A percentile compares a stretch with the other conserved stretches of the same genome.
Conservation (phyloP, 2,888 invertebrate genomes). For the Iselma pallidipennis region DNA sequence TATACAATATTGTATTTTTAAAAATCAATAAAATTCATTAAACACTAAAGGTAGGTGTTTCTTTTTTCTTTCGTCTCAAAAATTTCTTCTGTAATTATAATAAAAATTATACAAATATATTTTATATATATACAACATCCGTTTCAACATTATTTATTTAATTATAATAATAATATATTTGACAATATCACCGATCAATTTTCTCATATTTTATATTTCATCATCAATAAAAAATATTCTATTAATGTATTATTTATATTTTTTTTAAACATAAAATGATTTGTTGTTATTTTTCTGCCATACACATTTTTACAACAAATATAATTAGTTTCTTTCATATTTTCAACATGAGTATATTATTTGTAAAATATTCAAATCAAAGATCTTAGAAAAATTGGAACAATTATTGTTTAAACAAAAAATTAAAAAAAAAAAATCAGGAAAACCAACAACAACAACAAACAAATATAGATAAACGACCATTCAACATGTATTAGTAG, state of each 20-base stretch:
- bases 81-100: slow-evolving; percentile 33
- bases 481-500: slow-evolving; percentile 33
- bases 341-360: slow-evolving; percentile 16
- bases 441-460: slow-evolving; percentile 25
- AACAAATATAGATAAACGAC: slow-evolving; percentile 30
- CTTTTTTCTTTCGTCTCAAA: not conserved
- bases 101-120: slow-evolving; percentile 39
- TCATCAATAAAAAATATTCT: slow-evolving; percentile 16
- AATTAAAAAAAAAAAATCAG: slow-evolving; percentile 3
- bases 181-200: slow-evolving; percentile 44
- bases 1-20: slow-evolving; percentile 46
- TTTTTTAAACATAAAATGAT: slow-evolving; percentile 19
- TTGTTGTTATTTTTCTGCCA: not conserved
- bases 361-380: no score
- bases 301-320: slow-evolving; percentile 20
- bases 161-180: slow-evolving; percentile 31
- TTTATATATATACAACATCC: slow-evolving; percentile 44
- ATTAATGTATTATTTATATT: slow-evolving; percentile 14
- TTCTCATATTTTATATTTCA: slow-evolving; percentile 22
- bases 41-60: slow-evolving; percentile 42
- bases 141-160: slow-evolving; percentile 34
- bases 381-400: slow-evolving; percentile 4
- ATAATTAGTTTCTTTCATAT: slow-evolving; percentile 18
- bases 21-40: slow-evolving; percentile 45
- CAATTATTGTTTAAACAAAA: slow-evolving; percentile 13